These are phyloP conservation scores for Orthosia cruda DNA, from an alignment of 2,888 invertebrate species.

Conservation along the genomic window DNA sequence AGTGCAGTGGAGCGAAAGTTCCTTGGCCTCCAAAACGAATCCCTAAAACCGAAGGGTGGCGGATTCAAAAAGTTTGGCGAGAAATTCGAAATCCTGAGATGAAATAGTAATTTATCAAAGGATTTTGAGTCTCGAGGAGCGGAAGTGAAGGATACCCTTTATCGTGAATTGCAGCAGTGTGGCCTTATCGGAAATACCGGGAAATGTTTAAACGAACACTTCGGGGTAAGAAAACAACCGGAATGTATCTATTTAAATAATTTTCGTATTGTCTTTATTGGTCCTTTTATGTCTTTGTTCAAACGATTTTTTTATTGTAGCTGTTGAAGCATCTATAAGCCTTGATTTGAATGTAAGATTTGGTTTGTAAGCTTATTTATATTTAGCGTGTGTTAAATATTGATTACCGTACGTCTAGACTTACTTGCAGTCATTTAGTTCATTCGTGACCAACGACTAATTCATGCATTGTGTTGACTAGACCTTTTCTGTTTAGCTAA, in stretches of 20 bases:
- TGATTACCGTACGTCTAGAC: slow-evolving; percentile 62
- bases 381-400: slow-evolving; percentile 59
- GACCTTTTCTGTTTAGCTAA: slow-evolving; percentile 59
- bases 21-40: slow-evolving; percentile 51
- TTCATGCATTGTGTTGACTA: slow-evolving; percentile 62
- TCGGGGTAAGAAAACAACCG: slow-evolving; percentile 63
- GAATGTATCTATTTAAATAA: slow-evolving; percentile 65
- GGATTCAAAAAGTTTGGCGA: slow-evolving; percentile 82
- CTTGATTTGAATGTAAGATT: slow-evolving; percentile 11
- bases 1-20: slow-evolving; percentile 43
- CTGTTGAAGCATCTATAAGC: background rate
- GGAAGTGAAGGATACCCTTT: slow-evolving; percentile 82
- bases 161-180: slow-evolving; percentile 69
- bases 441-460: slow-evolving; percentile 61
- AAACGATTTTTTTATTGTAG: background rate
- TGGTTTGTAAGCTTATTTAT: slow-evolving; percentile 21
- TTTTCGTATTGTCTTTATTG: slow-evolving; percentile 43
- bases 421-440: slow-evolving; percentile 62
- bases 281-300: slow-evolving; percentile 20
- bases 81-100: slow-evolving; percentile 88
- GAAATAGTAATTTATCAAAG: slow-evolving; percentile 92
- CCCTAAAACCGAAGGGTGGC: slow-evolving; percentile 79
- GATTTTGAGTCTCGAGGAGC: slow-evolving; percentile 87
- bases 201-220: slow-evolving; percentile 71
- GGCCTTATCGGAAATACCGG: slow-evolving; percentile 72